Evolutionary conservation across 1,140 invertebrate species (phyloP), one percentile per base, ranked within the genome.

Genomic region (Philotrypesis tridentata): DNA sequence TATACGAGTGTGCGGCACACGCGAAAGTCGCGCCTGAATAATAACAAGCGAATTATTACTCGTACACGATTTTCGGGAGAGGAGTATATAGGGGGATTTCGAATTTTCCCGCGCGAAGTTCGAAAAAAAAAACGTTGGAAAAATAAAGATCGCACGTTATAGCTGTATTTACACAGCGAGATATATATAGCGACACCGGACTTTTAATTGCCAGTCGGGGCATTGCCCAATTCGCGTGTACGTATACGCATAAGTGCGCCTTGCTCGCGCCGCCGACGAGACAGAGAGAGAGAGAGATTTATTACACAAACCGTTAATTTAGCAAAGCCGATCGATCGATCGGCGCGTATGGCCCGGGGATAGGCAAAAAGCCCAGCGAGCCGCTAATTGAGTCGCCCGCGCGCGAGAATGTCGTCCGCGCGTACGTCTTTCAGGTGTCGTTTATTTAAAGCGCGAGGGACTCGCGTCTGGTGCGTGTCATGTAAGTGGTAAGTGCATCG

Each of bases 1-100:
- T 43, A 23, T 25, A 55, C 29, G 12, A 17, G 23, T 23, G 31
- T 33, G 5, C 27, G 72, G 29, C 71, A 68, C 79, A 72, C 79
- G 73, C 72, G 72, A 81, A 81, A 81, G 79, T 80, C 79, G 72
- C 48, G 79, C 72, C n/a, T 81, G 80, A 81, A 76, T 81, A 81
- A 81, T 71, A 82, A 81, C 63, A 82, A 80, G 61, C 33, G 78
- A 67, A 80, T 60, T 70, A 79, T 33, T 55, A n/a, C n/a, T n/a
- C n/a, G n/a, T n/a, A n/a, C n/a, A n/a, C n/a, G n/a, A n/a, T n/a
- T n/a, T n/a, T n/a, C n/a, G n/a, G n/a, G n/a, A n/a, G n/a, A n/a
- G n/a, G n/a, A n/a, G 40, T 14, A 40, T 43, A 43, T 14, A 11
- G 9, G 8, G 63, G 12, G 23, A 9, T 6, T 55, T 55, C 48